Conservation (phyloP, 2,888 invertebrate genomes). For the Neelides folsomi region DNA sequence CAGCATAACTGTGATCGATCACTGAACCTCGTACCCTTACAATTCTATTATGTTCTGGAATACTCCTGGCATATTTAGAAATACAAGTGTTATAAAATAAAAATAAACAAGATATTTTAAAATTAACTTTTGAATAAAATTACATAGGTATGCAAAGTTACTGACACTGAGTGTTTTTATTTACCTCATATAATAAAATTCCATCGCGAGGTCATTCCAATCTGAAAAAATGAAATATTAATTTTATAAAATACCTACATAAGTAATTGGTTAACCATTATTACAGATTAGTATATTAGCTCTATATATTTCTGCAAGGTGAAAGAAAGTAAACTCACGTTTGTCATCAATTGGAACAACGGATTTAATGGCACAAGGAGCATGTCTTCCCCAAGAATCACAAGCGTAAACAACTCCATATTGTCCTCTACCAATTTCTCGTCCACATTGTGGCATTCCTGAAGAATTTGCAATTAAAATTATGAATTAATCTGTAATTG, state of each 20-base stretch:
- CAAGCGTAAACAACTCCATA: conserved; percentile 78
- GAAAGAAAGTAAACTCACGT: conserved; percentile 35
- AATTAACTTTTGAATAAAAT: too few species aligned
- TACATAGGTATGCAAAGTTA: too few species aligned
- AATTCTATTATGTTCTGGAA: conserved; percentile 67
- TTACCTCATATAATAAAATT: conserved; percentile 75
- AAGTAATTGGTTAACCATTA: too few species aligned
- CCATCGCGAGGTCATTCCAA: conserved; percentile 80
- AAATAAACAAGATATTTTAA: too few species aligned
- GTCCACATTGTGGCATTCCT: conserved; percentile 43
- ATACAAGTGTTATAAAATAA: too few species aligned
- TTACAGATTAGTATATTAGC: too few species aligned
- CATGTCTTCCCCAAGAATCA: conserved; percentile 57
- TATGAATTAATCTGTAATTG: too few species aligned
- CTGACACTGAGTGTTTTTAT: too few species aligned
- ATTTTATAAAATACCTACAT: too few species aligned
- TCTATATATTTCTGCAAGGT: too few species aligned
- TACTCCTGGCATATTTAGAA: conserved; percentile 19
- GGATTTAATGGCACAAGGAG: conserved; percentile 73
- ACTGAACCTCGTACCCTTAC: conserved; percentile 63
- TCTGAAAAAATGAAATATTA: conserved; percentile 35
- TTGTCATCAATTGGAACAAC: conserved; percentile 76
- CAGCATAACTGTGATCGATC: conserved; percentile 62
- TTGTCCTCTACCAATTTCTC: conserved; percentile 57
- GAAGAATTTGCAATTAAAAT: neutral